Base-by-base conservation (phyloP, 1,140 invertebrate genomes). In the Macrostomum lignano region DNA sequence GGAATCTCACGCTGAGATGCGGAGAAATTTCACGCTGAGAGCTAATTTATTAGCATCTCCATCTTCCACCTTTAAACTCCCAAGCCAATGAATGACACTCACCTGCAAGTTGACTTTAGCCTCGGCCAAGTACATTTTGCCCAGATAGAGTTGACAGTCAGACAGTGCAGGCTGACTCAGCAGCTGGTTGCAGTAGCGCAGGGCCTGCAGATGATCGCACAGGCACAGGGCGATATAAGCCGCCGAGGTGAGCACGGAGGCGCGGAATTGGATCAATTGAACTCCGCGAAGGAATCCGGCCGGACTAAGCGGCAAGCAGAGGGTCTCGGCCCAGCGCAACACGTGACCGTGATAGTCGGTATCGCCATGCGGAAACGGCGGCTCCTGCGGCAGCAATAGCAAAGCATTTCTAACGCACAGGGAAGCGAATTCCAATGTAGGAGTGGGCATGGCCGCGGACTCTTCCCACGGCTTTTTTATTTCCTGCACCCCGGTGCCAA, bases 381-480 rank as follows among this genome's bases (percentile, higher is more conserved):
- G 19, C 7, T 21, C 25, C 17, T 44, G 43, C 17, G 52, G 48
- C 25, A 58, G 31, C 17, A 53, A 34, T 3, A 40, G 32, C 15
- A 74, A 52, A 10, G 78, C 75, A 62, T 84, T 88, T 40, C 71
- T 68, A 25, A 88, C 47, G 54, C 78, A 86, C 4, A 84, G 48
- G 7, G 69, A 68, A 7, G 72, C 77, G 64, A 86, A 88, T 53
- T 82, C 74, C 28, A 88, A 52, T n/a, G 72, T 76, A 2, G 76
- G 63, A 25, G 73, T 68, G 28, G 77, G 77, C 36, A 79, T 72
- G 2, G 73, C 46, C 20, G 46, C 38, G 9, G 44, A 42, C 9
- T 47, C 45, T 29, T 43, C 40, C 40, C 49, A 20, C 24, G 21
- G 21, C 17, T 13, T 4, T 29, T 28, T 19, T 6, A 25, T 26